Evolutionary conservation across 2,113 vertebrate species (phyloP), one percentile per base, ranked within the genome.

Genomic region (Pelvicachromis taeniatus): DNA sequence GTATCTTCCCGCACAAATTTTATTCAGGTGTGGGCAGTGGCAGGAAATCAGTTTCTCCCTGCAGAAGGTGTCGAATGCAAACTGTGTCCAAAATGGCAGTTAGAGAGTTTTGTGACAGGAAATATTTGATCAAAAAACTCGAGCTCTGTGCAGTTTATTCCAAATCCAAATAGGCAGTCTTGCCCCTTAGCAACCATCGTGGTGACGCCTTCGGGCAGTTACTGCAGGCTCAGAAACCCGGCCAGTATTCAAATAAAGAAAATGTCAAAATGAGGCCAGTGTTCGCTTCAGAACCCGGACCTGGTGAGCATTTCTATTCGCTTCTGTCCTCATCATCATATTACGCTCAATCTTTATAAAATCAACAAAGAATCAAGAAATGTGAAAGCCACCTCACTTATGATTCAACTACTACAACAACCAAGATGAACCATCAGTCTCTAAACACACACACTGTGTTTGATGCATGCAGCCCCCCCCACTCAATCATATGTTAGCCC

Each of bases 21-120:
- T 48, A 85, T 81, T 85, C 6, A 29, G 68, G 31, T 63, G 65
- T 85, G 68, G 53, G 70, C 29, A 84, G 29, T 19, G 53, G 17
- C 52, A 61, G 81, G 52, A 90, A 89, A 85, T 82, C 4, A 1
- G 21, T 65, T 59, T 78, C 54, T 80, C 50, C 23, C n/a, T 12
- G 82, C 70, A 85, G 83, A 35, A 91, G 63, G 52, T 53, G 26
- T 83, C 56, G 56, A 65, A 77, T 23, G 56, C 48, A 86, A 82
- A 65, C 58, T 48, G 50, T 65, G 29, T 84, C 50, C 29, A 29
- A 21, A 77, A 79, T 54, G 77, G 48, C 63, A 79, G 83, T 58
- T 61, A 61, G 29, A 56, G 21, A 79, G 14, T 3, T 13, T 68
- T 70, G 35, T 13, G 1, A 56, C 38, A 52, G 52, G 21, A 54